These are phyloP conservation scores for Apodemus agrarius DNA, from an alignment of 2,797 vertebrate genomes.

Conservation along the genomic window DNA sequence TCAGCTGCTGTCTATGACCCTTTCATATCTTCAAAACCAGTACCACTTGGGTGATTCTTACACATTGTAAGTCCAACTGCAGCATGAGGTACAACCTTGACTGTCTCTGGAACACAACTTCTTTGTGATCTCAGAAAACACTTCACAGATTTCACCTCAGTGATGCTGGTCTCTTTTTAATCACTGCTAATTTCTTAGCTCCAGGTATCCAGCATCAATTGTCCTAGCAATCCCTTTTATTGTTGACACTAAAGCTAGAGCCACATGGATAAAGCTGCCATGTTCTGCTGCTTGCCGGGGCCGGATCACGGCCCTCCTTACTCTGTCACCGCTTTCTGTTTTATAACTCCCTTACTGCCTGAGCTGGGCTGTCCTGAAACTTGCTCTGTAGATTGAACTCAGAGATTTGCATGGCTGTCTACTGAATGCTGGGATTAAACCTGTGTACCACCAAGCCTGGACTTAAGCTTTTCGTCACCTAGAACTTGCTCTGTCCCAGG, in stretches of 20 bases:
- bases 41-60: neutral
- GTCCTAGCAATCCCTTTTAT: neutral
- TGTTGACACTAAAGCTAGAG: neutral
- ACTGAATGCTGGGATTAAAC: neutral
- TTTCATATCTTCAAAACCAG: neutral
- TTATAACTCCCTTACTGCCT: neutral
- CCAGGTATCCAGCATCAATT: neutral
- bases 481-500: too few relatives aligned
- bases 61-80: neutral
- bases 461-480: too few relatives aligned
- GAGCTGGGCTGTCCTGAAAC: neutral
- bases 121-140: neutral
- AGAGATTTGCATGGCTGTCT: neutral
- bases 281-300: neutral
- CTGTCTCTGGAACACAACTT: neutral
- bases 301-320: neutral
- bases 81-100: neutral
- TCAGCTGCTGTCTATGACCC: neutral
- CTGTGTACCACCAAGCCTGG: neutral
- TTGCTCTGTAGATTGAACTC: neutral
- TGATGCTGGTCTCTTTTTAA: neutral
- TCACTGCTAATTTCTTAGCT: neutral
- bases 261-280: neutral
- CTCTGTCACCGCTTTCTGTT: neutral
- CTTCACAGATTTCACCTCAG: neutral